A percentile compares a stretch with the other conserved stretches of the same genome.
phyloP scores from a whole-genome alignment of 2,888 invertebrate species.

The Arenicola marina region DNA sequence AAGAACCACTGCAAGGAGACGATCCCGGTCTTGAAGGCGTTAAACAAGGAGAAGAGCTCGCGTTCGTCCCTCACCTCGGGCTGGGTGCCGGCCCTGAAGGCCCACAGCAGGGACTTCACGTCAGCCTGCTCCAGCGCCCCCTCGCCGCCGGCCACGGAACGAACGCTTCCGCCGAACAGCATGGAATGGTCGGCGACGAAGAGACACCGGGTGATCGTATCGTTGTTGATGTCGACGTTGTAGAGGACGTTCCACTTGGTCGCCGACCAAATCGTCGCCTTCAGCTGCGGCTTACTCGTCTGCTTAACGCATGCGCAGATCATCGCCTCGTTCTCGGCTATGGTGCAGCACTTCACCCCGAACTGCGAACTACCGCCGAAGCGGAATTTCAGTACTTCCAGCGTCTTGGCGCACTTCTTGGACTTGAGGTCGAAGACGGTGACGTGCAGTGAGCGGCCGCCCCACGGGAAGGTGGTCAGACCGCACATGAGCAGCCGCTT shows the following conservation, averaged over 20 bases:
- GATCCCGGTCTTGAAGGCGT: neutral
- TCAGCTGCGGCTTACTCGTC: slow-evolving; percentile 25
- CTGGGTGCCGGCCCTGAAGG: slow-evolving; percentile 11
- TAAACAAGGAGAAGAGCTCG: neutral
- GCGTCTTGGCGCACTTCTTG: slow-evolving; percentile 25
- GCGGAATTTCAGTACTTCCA: slow-evolving; percentile 34
- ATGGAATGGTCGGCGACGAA: slow-evolving; percentile 24
- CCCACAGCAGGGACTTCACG: slow-evolving; percentile 11
- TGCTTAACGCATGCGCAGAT: slow-evolving; percentile 31
- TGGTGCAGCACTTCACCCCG: slow-evolving; percentile 23
- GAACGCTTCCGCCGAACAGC: slow-evolving; percentile 16
- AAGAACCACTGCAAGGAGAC: neutral
- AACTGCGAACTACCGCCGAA: slow-evolving; percentile 37
- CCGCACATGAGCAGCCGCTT: slow-evolving; percentile 20
- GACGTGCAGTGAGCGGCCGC: slow-evolving; percentile 32
- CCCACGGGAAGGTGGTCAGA: slow-evolving; percentile 30
- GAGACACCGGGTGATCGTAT: slow-evolving; percentile 24
- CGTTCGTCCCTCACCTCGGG: neutral
- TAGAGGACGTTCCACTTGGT: slow-evolving; percentile 20
- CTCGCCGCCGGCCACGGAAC: neutral
- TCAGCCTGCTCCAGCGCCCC: slow-evolving; percentile 1
- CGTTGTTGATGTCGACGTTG: slow-evolving; percentile 20
- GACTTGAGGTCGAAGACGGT: slow-evolving; percentile 27
- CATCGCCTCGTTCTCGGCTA: slow-evolving; percentile 21
- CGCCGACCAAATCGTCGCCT: slow-evolving; percentile 25